These are phyloP conservation scores for Choreutis nemorana DNA, from an alignment of 2,888 invertebrate species.

Conservation along the genomic window DNA sequence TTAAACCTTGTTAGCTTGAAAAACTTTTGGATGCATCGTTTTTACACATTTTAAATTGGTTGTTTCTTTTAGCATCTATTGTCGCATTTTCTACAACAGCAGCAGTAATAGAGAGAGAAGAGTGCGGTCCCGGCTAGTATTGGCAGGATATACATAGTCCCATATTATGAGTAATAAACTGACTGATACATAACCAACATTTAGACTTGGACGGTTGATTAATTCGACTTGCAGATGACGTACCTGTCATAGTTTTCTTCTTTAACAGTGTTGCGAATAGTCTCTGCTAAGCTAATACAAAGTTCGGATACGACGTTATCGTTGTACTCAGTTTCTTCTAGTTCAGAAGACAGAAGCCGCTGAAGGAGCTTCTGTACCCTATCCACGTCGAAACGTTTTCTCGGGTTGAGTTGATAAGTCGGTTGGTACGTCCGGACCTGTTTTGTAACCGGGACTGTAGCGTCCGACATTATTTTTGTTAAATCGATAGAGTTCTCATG, in stretches of 20 bases:
- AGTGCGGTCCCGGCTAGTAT: constrained; percentile 24
- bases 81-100: constrained; percentile 11
- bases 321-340: constrained; percentile 69
- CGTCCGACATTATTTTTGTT: constrained; percentile 33
- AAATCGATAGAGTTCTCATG: constrained; percentile 29
- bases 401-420: constrained; percentile 70
- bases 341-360: constrained; percentile 63
- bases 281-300: constrained; percentile 65
- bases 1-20: too few species aligned
- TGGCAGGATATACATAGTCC: constrained; percentile 30
- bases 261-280: constrained; percentile 68
- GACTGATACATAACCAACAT: too few species aligned
- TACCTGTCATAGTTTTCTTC: constrained; percentile 74
- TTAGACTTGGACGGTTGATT: too few species aligned
- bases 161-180: too few species aligned
- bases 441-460: constrained; percentile 22
- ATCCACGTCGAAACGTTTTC: constrained; percentile 69
- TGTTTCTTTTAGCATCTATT: too few species aligned
- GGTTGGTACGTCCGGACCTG: constrained; percentile 66
- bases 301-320: constrained; percentile 66
- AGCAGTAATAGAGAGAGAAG: constrained; percentile 19
- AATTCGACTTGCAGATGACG: too few species aligned
- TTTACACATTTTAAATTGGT: too few species aligned
- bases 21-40: too few species aligned
- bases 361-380: constrained; percentile 67